Conservation (phyloP, 2,113 vertebrate genomes). For the Haemorhous mexicanus region DNA sequence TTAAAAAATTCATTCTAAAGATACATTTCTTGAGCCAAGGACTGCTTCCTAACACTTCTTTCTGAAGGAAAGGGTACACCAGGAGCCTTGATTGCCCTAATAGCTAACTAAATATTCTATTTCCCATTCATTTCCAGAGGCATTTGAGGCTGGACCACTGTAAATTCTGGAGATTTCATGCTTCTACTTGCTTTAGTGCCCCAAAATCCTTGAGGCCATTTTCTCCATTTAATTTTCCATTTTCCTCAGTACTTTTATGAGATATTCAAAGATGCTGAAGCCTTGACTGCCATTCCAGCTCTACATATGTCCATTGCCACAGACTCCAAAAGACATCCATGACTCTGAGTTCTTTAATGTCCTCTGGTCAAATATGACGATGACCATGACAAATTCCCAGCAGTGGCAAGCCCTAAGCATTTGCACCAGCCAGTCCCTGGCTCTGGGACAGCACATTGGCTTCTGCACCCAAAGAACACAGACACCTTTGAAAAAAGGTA, state of each 20-base stretch:
- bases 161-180: background rate
- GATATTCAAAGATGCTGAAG: background rate
- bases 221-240: background rate
- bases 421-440: background rate
- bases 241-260: background rate
- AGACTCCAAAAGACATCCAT: background rate
- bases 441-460: background rate
- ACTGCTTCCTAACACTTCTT: background rate
- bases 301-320: accelerated
- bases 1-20: background rate
- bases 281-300: background rate
- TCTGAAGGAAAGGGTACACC: background rate
- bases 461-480: background rate
- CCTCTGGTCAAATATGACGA: background rate
- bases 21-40: background rate
- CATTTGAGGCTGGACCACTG: background rate
- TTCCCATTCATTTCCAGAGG: background rate
- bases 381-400: background rate
- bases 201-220: background rate
- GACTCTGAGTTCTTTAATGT: background rate
- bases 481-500: background rate
- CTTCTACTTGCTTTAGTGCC: background rate
- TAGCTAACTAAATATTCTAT: background rate
- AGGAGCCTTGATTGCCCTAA: background rate
- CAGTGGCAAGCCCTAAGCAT: background rate